Evolutionary conservation across 2,888 invertebrate species (phyloP).

Genomic region (Sinotaia quadrata): DNA sequence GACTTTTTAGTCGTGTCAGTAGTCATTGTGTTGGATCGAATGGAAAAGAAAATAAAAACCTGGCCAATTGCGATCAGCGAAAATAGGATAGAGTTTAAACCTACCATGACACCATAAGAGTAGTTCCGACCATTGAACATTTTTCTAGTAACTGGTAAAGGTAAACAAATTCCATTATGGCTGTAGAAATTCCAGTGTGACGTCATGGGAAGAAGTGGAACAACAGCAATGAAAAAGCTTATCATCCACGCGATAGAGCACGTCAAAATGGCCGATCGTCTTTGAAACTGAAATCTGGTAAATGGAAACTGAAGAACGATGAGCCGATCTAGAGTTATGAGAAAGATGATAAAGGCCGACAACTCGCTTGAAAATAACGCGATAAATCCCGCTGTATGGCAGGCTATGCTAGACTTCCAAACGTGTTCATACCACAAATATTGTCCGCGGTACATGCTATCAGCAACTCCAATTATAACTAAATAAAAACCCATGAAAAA

Average conservation of each 20-base stretch:
- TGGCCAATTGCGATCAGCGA: constrained; percentile 64
- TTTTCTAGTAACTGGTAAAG: constrained; percentile 66
- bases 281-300: constrained; percentile 51
- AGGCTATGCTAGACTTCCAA: constrained; percentile 47
- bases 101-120: constrained; percentile 64
- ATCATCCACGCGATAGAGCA: constrained; percentile 54
- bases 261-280: constrained; percentile 44
- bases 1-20: background rate
- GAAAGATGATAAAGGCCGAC: constrained; percentile 77
- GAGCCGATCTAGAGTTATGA: constrained; percentile 79
- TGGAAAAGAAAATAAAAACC: constrained; percentile 61
- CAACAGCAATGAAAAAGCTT: constrained; percentile 52
- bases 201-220: constrained; percentile 57
- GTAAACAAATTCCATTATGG: constrained; percentile 65
- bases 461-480: constrained; percentile 45
- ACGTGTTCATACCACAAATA: constrained; percentile 45
- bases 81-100: constrained; percentile 64
- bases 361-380: constrained; percentile 76
- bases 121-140: constrained; percentile 68
- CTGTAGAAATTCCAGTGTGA: constrained; percentile 55
- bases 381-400: constrained; percentile 48
- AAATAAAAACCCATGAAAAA: constrained; percentile 50
- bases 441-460: constrained; percentile 42
- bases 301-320: constrained; percentile 77
- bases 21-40: constrained; percentile 22